Evolutionary conservation across 2,113 vertebrate species (phyloP).

Genomic region (Spilogale gracilis): DNA sequence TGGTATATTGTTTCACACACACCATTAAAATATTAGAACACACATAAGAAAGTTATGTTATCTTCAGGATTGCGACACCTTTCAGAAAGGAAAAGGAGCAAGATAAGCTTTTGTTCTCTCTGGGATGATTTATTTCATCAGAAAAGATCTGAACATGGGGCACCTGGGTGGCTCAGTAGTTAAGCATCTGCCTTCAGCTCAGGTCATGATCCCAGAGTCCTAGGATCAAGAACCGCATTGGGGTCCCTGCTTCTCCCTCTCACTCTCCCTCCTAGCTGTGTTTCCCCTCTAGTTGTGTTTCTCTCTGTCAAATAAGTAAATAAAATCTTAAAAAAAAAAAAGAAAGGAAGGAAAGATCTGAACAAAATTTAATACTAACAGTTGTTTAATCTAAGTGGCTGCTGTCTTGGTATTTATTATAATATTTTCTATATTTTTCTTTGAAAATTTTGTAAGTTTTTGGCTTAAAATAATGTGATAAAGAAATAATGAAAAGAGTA

Average conservation of each 20-base stretch:
- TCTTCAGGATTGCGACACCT: background rate
- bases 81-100: background rate
- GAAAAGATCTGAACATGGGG: background rate
- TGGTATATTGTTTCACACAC: background rate
- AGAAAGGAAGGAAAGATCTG: background rate
- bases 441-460: background rate
- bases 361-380: background rate
- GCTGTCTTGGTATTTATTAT: background rate
- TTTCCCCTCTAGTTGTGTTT: no score
- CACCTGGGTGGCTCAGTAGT: no score
- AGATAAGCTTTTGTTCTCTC: background rate
- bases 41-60: background rate
- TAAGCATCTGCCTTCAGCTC: no score
- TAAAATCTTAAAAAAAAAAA: no score
- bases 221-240: no score
- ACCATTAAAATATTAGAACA: background rate
- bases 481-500: background rate
- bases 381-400: background rate
- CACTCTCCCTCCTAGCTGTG: no score
- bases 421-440: background rate
- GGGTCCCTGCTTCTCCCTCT: no score
- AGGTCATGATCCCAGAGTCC: no score
- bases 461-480: conserved; percentile 34
- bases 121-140: background rate
- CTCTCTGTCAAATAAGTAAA: no score